Percentiles rank a stretch among this genome's conserved stretches.
These are phyloP conservation scores for Trichomalopsis sarcophagae DNA, from an alignment of 1,140 invertebrate species.

Conservation along the genomic window DNA sequence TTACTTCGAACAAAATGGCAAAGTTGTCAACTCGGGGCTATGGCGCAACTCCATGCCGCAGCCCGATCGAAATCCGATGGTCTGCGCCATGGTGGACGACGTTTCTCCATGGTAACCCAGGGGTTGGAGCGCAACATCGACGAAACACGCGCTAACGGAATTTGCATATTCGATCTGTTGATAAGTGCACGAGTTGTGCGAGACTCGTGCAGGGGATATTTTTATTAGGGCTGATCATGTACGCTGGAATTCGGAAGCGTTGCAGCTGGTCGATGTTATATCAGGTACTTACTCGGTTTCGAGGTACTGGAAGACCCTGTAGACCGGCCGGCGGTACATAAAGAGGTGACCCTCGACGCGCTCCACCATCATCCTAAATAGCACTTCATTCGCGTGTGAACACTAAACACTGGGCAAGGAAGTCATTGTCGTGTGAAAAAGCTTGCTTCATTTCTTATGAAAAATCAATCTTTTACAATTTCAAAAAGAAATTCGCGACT, in stretches of 20 bases:
- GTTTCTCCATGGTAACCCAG: constrained; percentile 38
- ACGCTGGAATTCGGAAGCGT: background rate
- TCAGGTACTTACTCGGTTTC: constrained; percentile 77
- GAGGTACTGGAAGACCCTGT: constrained; percentile 85
- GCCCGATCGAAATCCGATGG: constrained; percentile 23
- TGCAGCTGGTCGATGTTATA: background rate
- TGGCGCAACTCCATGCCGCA: background rate
- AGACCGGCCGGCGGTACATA: constrained; percentile 84
- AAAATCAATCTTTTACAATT: background rate
- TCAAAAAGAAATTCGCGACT: background rate
- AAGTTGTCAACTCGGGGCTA: background rate
- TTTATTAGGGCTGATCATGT: background rate
- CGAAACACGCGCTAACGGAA: background rate
- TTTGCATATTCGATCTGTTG: constrained; percentile 37
- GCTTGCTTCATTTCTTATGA: background rate
- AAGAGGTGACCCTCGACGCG: constrained; percentile 81
- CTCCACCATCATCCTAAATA: constrained; percentile 78
- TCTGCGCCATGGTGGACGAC: background rate
- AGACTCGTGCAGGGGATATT: background rate
- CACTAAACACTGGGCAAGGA: constrained; percentile 37
- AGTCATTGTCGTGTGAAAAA: constrained; percentile 31
- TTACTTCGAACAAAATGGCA: background rate
- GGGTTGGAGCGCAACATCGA: background rate
- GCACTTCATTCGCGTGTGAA: constrained; percentile 66
- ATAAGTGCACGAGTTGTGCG: background rate